Conservation (phyloP, 2,113 vertebrate species). For the Cepphus grylle region DNA sequence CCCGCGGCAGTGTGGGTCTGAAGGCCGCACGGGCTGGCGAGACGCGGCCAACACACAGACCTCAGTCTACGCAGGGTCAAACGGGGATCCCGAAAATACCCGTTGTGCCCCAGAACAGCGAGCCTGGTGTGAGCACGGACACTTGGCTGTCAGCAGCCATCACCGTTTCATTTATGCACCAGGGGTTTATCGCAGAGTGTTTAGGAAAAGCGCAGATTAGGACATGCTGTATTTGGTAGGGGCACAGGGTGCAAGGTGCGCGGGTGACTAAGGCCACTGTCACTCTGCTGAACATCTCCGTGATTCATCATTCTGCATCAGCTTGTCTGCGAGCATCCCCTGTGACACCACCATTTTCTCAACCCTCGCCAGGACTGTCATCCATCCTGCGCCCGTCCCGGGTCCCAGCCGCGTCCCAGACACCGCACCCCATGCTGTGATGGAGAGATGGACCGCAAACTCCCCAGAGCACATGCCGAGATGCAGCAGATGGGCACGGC, state of each 20-base stretch:
- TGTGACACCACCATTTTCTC: rapidly evolving
- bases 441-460: neutral
- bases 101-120: rapidly evolving
- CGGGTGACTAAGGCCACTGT: rapidly evolving
- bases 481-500: rapidly evolving
- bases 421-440: rapidly evolving
- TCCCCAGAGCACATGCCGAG: rapidly evolving
- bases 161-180: rapidly evolving
- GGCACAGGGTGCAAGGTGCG: rapidly evolving
- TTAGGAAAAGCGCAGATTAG: too few relatives aligned
- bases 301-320: rapidly evolving
- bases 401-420: rapidly evolving
- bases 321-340: neutral
- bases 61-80: neutral
- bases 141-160: neutral
- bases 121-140: neutral
- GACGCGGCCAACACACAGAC: too few relatives aligned
- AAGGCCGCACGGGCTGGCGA: neutral
- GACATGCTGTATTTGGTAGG: neutral
- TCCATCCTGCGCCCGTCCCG: rapidly evolving
- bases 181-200: rapidly evolving
- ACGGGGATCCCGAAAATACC: too few relatives aligned
- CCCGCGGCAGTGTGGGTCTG: rapidly evolving
- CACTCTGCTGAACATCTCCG: neutral
- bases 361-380: rapidly evolving